These are phyloP conservation scores for Pristiophorus japonicus DNA, from an alignment of 2,113 vertebrate species.

Conservation along the genomic window DNA sequence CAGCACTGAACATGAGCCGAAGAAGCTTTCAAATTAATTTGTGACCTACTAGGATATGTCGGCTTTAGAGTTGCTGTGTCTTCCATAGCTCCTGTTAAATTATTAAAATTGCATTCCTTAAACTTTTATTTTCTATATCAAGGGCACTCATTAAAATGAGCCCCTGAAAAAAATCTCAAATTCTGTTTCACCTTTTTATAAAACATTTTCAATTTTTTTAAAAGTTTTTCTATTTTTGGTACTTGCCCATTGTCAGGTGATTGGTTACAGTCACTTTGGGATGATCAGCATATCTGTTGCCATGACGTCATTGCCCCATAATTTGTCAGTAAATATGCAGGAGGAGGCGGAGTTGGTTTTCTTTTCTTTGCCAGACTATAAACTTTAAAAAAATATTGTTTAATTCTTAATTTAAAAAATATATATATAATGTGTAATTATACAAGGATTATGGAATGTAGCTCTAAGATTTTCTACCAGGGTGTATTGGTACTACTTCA, in stretches of 20 bases:
- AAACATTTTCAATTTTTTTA: background rate
- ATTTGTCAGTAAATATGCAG: background rate
- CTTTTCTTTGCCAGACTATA: background rate
- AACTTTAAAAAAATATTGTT: background rate
- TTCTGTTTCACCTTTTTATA: background rate
- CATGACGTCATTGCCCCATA: background rate
- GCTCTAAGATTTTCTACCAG: background rate
- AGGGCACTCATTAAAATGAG: background rate
- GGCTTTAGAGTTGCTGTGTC: background rate
- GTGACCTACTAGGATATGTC: background rate
- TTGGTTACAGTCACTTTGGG: background rate
- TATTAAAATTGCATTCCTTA: background rate
- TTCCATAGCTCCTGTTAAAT: background rate
- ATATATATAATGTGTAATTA: background rate
- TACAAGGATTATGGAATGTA: background rate
- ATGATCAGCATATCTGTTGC: background rate
- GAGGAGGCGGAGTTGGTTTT: background rate
- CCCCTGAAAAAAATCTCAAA: background rate
- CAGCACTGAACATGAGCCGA: background rate
- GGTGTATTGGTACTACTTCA: background rate
- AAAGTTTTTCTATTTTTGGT: background rate
- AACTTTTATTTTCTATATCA: background rate
- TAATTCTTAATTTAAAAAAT: background rate
- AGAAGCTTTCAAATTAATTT: constrained; percentile 5
- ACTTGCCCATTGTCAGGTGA: background rate